These are phyloP conservation scores for Chrysotoxum bicinctum DNA, from an alignment of 2,888 invertebrate species.

Conservation along the genomic window DNA sequence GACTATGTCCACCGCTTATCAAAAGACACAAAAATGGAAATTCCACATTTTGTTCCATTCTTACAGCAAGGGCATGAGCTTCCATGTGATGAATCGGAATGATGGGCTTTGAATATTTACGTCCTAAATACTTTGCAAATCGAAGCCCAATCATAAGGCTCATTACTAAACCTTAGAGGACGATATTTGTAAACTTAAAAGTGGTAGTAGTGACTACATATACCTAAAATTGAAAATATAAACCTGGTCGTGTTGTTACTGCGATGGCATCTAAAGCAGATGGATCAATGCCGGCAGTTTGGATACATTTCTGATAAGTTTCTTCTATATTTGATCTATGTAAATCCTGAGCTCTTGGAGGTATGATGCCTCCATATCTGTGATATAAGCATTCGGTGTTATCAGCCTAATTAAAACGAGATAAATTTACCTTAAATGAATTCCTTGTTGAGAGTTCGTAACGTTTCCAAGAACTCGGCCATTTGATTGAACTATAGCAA, in stretches of 20 bases:
- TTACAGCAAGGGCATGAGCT: slow-evolving; percentile 95
- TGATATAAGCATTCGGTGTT: background rate
- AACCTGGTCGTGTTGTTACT: slow-evolving; percentile 93
- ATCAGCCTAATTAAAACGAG: background rate
- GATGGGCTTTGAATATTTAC: slow-evolving; percentile 87
- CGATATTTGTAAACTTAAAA: background rate
- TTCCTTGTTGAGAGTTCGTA: slow-evolving; percentile 89
- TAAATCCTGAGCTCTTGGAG: slow-evolving; percentile 90
- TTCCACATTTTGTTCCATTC: slow-evolving; percentile 87
- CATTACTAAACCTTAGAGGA: slow-evolving; percentile 19
- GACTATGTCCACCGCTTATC: slow-evolving; percentile 96
- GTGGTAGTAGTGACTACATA: no score
- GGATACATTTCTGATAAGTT: slow-evolving; percentile 87
- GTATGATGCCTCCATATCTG: slow-evolving; percentile 90
- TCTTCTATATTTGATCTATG: slow-evolving; percentile 90
- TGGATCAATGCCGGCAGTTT: slow-evolving; percentile 83
- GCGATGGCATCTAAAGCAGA: slow-evolving; percentile 93
- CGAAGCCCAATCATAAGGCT: slow-evolving; percentile 80
- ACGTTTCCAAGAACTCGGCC: slow-evolving; percentile 91
- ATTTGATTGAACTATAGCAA: slow-evolving; percentile 89
- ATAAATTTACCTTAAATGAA: slow-evolving; percentile 86
- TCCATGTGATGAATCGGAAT: slow-evolving; percentile 99
- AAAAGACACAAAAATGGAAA: slow-evolving; percentile 95
- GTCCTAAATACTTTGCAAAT: slow-evolving; percentile 90
- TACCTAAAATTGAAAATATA: background rate